Base-by-base conservation (phyloP, 2,113 vertebrate genomes). In the Eulemur rufifrons region DNA sequence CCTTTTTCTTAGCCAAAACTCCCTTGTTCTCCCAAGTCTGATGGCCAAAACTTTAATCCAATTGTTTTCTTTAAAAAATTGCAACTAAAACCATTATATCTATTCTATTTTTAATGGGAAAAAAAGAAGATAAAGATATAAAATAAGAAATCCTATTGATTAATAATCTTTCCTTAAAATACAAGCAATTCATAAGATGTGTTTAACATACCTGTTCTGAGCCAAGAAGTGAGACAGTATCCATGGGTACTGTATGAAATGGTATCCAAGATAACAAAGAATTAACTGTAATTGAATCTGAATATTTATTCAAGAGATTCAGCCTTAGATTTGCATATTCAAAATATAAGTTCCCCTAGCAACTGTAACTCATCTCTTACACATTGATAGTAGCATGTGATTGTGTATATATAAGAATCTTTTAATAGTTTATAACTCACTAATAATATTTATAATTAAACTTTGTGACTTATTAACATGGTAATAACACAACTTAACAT, bases 371-470 rank as follows among this genome's bases (percentile, higher is more conserved):
- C 8, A 64, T 92, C 50, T 50, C 59, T 92, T 61, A 89, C 23
- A 73, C 15, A 56, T 69, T 3, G n/a, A 21, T 47, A 88, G 1
- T 52, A 39, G 47, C 23, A 25, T 39, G 52, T 50, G 32, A 50
- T 37, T 73, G 3, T n/a, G 27, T 23, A 15, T 42, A 39, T n/a
- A 32, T 82, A 76, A 61, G 27, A 9, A 23, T 50, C 1, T 76
- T 85, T 93, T 56, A 63, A 52, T 66, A 73, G 10, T 61, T 92
- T 92, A n/a, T 42, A 93, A 66, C 47, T 83, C 25, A 93, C 14
- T 85, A 89, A 47, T 68, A 85, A 91, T 45, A 64, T n/a, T 85
- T 80, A 54, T 61, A 66, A 59, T 74, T 71, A 87, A 92, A 91
- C 52, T 54, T 56, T 69, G 3, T n/a, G 63, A 85, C 29, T 85